Conservation (phyloP, 92 coral and sea anemone species). For the Chrysogorgia sp. region DNA sequence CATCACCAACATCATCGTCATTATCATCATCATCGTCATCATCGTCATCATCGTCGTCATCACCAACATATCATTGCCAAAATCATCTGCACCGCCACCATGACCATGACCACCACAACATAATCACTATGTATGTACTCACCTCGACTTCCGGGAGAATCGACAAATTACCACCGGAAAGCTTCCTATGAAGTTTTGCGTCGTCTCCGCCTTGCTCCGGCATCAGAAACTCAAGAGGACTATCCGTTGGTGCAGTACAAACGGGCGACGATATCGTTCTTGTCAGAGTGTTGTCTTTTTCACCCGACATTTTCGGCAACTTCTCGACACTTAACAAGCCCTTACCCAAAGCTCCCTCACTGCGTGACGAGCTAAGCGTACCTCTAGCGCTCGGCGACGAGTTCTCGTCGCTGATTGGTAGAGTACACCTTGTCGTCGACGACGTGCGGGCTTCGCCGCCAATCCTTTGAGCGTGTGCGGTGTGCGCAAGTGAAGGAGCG, state of each 20-base stretch:
- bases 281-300: neutral
- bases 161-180: constrained; percentile 15
- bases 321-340: neutral
- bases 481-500: neutral
- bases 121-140: neutral
- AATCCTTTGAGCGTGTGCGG: neutral
- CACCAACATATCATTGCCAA: neutral
- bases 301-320: too few relatives aligned
- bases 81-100: constrained; percentile 1
- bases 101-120: neutral
- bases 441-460: neutral
- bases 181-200: constrained; percentile 7
- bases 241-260: neutral
- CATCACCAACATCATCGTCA: neutral
- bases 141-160: constrained; percentile 30
- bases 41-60: constrained; percentile 2
- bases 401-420: neutral
- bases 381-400: neutral
- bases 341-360: neutral
- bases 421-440: too few relatives aligned
- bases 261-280: neutral
- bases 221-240: neutral
- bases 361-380: neutral
- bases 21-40: neutral
- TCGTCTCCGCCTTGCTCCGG: neutral